Base-by-base conservation (phyloP, 1,140 invertebrate genomes). In the Drosophila quadrilineata region DNA sequence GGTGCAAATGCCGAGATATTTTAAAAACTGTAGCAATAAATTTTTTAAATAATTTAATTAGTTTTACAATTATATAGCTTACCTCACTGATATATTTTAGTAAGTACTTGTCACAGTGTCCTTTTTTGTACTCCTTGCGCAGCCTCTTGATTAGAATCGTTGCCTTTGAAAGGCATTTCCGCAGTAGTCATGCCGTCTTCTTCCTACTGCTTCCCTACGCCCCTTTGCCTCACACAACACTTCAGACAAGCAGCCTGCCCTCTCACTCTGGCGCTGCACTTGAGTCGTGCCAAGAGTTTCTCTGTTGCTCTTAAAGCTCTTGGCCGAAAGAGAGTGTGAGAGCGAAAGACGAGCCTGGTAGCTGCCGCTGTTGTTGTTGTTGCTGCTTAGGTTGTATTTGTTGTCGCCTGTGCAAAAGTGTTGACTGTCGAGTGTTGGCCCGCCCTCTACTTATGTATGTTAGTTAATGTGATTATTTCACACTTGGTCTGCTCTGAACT, bases 381-480 rank as follows among this genome's bases (percentile, higher is more conserved):
- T n/a, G 31, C 19, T 22, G 5, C 6, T 14, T n/a, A 22, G n/a
- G 4, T 24, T 14, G 40, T 62, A 29, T 62, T 59, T 62, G 41
- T 53, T 43, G 10, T 45, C 52, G 14, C 10, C 29, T 33, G 10
- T 22, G 52, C 50, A 38, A 43, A 24, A 46, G 52, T 57, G 50
- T 64, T 64, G 53, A 56, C 43, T 58, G 41, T 46, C 54, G 45
- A 65, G 45, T 58, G 56, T 59, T n/a, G n/a, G n/a, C n/a, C n/a
- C 17, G 48, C 45, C 16, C 19, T 58, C 22, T 33, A 33, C 52
- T 56, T 52, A 21, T n/a, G 33, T 16, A 35, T 40, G 67, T 84
- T 79, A 64, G 62, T 85, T 85, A 85, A 84, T 84, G 62, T 77
- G 79, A 84, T 85, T 84, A 85, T 84, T 84, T 85, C 79, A 84